These are phyloP conservation scores for Campylomormyrus tamandua DNA, from an alignment of 2,113 vertebrate genomes.

Conservation along the genomic window DNA sequence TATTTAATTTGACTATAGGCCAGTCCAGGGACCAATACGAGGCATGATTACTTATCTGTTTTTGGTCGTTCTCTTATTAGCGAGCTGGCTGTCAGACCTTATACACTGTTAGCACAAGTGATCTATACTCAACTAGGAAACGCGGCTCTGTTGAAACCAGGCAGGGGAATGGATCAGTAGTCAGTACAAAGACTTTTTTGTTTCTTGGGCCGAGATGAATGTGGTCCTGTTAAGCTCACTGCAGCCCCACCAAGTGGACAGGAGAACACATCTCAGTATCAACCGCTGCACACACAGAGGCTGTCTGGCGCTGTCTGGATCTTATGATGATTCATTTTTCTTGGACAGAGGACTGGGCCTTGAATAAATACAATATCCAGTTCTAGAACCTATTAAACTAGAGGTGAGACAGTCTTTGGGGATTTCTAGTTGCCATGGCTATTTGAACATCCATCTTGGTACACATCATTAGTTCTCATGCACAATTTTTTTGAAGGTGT, in stretches of 20 bases:
- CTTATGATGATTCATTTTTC: slow-evolving; percentile 17
- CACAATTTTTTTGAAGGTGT: background rate
- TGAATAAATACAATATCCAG: slow-evolving; percentile 11
- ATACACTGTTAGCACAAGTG: background rate
- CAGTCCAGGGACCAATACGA: slow-evolving; percentile 13
- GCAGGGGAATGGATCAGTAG: background rate
- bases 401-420: background rate
- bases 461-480: background rate
- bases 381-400: background rate
- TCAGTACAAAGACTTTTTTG: background rate
- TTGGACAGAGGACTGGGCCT: slow-evolving; percentile 1
- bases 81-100: background rate
- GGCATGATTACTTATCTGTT: background rate
- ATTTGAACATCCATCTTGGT: background rate
- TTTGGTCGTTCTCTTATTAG: background rate
- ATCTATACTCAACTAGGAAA: background rate
- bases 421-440: background rate
- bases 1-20: background rate
- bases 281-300: background rate
- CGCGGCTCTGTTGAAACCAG: background rate
- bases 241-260: slow-evolving; percentile 12
- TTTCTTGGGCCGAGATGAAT: background rate
- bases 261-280: background rate
- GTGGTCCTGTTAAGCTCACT: background rate
- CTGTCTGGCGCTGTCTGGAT: slow-evolving; percentile 4